phyloP scores from a whole-genome alignment of 1,140 invertebrate species.

The Trichomalopsis sarcophagae region DNA sequence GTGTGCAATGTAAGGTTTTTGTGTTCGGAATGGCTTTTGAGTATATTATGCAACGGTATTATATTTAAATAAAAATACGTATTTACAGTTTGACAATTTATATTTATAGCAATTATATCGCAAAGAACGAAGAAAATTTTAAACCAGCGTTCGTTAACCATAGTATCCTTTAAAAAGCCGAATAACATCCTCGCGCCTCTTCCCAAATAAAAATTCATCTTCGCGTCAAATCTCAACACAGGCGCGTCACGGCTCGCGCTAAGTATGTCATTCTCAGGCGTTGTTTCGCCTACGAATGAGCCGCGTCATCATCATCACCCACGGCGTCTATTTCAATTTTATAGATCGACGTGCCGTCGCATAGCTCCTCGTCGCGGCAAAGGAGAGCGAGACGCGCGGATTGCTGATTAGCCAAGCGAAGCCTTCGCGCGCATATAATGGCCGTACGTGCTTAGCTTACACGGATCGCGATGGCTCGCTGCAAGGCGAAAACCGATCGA shows the following conservation, averaged over 20 bases:
- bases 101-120: no score
- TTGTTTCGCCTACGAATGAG: constrained; percentile 28
- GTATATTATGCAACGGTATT: no score
- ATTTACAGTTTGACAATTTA: no score
- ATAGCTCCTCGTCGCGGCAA: constrained; percentile 12
- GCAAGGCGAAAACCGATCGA: neutral
- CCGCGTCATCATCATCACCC: neutral
- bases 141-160: no score
- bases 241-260: neutral
- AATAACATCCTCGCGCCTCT: neutral
- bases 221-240: neutral
- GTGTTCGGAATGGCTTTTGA: no score
- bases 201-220: neutral
- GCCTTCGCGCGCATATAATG: constrained; percentile 8
- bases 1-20: no score
- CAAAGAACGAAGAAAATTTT: neutral
- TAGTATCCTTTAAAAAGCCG: no score
- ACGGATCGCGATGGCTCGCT: neutral
- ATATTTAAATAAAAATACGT: no score
- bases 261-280: constrained; percentile 42
- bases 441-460: neutral
- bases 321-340: constrained; percentile 5
- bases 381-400: neutral
- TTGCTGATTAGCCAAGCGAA: neutral
- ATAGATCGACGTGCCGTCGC: constrained; percentile 14